Evolutionary conservation across 1,140 invertebrate genomes (phyloP).

Genomic region (Aphaenogaster rudis): DNA sequence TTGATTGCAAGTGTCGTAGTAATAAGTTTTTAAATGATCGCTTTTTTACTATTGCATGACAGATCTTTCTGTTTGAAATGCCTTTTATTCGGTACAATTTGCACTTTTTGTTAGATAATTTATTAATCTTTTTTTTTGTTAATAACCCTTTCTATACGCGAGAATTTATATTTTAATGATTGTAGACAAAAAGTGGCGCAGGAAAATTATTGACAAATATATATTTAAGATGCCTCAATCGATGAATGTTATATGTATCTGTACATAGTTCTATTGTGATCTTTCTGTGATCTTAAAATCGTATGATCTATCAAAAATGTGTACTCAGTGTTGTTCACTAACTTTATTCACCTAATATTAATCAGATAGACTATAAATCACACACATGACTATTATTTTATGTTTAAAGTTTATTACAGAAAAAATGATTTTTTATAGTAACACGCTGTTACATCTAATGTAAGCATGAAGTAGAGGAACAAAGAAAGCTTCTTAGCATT

Average conservation of each 20-base stretch:
- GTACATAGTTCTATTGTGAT: not conserved
- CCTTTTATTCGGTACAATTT: constrained; percentile 37
- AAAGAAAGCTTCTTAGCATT: constrained; percentile 35
- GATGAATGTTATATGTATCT: not conserved
- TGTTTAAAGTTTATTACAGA: constrained; percentile 16
- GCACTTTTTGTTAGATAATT: constrained; percentile 29
- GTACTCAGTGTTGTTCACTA: not conserved
- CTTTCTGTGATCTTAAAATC: not conserved
- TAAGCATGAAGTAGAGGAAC: constrained; percentile 38
- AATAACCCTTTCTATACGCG: not conserved
- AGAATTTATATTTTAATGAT: constrained; percentile 15
- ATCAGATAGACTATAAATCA: not conserved
- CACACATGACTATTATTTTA: not conserved
- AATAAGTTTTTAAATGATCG: constrained; percentile 55
- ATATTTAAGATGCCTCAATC: not conserved
- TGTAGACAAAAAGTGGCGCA: not conserved
- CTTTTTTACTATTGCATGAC: constrained; percentile 71
- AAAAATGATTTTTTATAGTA: constrained; percentile 13
- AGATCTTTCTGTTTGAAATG: constrained; percentile 51
- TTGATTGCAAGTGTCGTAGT: constrained; percentile 63
- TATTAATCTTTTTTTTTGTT: constrained; percentile 12
- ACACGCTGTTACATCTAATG: constrained; percentile 11
- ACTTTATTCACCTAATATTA: not conserved
- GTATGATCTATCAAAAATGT: constrained; percentile 8
- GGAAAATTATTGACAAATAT: constrained; percentile 20